These are phyloP conservation scores for Clarias magur DNA, from an alignment of 2,113 vertebrate species.

Conservation along the genomic window DNA sequence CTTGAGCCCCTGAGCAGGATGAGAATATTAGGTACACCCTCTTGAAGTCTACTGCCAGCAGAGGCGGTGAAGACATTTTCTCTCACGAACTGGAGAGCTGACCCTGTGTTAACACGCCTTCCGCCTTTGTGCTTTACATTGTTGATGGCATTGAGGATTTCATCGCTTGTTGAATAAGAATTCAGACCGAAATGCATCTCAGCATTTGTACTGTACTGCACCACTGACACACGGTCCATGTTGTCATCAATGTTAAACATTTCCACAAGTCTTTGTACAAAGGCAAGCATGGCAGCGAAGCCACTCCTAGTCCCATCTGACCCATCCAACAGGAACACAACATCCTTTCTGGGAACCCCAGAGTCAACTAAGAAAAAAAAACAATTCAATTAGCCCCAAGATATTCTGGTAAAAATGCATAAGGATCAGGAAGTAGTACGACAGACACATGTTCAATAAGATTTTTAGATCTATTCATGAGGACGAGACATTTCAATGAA, in stretches of 20 bases:
- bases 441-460: too few species aligned
- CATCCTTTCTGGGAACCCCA: constrained; percentile 60
- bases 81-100: constrained; percentile 57
- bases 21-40: constrained; percentile 59
- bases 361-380: constrained; percentile 39
- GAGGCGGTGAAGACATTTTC: constrained; percentile 59
- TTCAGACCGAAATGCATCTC: constrained; percentile 48
- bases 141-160: constrained; percentile 12
- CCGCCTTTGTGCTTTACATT: constrained; percentile 60
- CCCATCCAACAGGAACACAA: constrained; percentile 75
- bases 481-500: neutral
- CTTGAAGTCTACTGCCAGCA: constrained; percentile 54
- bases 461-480: too few species aligned
- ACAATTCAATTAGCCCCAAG: constrained; percentile 1
- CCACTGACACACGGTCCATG: constrained; percentile 51
- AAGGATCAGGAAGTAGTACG: neutral
- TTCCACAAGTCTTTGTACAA: constrained; percentile 61
- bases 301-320: constrained; percentile 65
- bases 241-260: constrained; percentile 47
- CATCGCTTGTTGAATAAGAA: constrained; percentile 43
- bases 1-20: constrained; percentile 57
- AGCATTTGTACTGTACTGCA: constrained; percentile 54
- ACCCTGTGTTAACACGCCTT: constrained; percentile 52
- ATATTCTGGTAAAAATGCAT: neutral
- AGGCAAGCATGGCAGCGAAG: constrained; percentile 61